A percentile compares a stretch with the other conserved stretches of the same genome.
Conservation (phyloP, 2,888 invertebrate species). For the Sminthurinus aureus region DNA sequence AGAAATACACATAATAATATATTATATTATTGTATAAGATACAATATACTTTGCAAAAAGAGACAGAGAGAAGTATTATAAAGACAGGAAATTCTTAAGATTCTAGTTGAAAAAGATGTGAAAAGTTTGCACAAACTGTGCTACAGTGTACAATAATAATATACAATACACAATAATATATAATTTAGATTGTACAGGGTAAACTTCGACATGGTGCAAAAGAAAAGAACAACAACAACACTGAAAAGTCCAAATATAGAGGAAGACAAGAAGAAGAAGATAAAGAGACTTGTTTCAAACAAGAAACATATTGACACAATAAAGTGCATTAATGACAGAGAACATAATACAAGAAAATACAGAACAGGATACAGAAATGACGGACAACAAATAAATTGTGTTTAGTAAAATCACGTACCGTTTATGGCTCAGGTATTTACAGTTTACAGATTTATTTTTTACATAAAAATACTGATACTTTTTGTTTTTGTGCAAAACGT, state of each 20-base stretch:
- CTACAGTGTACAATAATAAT: no score
- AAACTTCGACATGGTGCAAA: background rate
- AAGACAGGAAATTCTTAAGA: no score
- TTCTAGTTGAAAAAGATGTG: no score
- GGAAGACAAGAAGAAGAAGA: slow-evolving; percentile 12
- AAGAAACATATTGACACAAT: background rate
- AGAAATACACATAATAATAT: background rate
- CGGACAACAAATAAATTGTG: slow-evolving; percentile 29
- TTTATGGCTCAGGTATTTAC: slow-evolving; percentile 14
- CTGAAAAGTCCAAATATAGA: background rate
- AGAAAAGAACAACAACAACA: slow-evolving; percentile 14
- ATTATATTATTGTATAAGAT: no score
- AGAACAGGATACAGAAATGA: slow-evolving; percentile 1
- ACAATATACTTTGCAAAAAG: no score
- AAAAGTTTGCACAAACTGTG: no score
- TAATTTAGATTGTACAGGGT: background rate
- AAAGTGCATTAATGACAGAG: no score
- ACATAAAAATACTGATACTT: background rate
- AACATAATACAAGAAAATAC: background rate
- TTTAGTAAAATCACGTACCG: slow-evolving; percentile 37
- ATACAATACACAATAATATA: no score
- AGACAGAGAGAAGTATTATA: background rate
- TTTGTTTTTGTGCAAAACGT: slow-evolving; percentile 22
- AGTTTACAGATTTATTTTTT: background rate
- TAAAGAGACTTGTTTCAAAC: no score